Evolutionary conservation across 2,888 invertebrate species (phyloP), one percentile per base, ranked within the genome.

Genomic region (Caenorhabditis virilis): DNA sequence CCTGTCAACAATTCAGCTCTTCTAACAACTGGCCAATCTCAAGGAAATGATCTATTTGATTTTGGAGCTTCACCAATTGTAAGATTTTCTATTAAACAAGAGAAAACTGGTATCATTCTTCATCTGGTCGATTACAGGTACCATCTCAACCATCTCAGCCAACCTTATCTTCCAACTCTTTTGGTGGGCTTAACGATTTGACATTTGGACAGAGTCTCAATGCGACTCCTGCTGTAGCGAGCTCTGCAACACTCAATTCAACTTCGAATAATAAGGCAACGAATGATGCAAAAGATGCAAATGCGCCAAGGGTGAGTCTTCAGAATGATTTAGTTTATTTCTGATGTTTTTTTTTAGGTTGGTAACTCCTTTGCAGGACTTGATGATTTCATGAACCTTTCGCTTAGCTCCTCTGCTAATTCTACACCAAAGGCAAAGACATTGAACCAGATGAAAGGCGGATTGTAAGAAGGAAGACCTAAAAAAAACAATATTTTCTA

Each of bases 371-470:
- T 64, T 36, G 58, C 58, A 2, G 64, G 64, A 1, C 23, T 64
- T 15, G 64, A 64, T 25, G 42, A 58, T 4, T 64, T 64, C 39
- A 64, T 64, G 64, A 50, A 36, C 13, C 43, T 64, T 7, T 64
- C 64, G 0, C 35, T 64, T 2, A 30, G 46, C 27, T 50, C 64
- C 9, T 42, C 54, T 23, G 45, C 20, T 22, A 30, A 48, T 2
- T 50, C 33, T 15, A 26, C 58, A 11, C 58, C 54, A 23, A 64
- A 64, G 30, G 58, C 64, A n/a, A 64, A 64, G 16, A 64, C 64
- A 5, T 54, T 64, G 25, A 64, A 64, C 39, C 50, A 64, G 25
- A 63, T 63, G 63, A 63, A n/a, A n/a, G n/a, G n/a, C n/a, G n/a
- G n/a, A n/a, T n/a, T n/a, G n/a, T n/a, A n/a, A n/a, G n/a, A n/a